Base-by-base conservation (phyloP, 1,140 invertebrate genomes). In the Trinorchestia longiramus region DNA sequence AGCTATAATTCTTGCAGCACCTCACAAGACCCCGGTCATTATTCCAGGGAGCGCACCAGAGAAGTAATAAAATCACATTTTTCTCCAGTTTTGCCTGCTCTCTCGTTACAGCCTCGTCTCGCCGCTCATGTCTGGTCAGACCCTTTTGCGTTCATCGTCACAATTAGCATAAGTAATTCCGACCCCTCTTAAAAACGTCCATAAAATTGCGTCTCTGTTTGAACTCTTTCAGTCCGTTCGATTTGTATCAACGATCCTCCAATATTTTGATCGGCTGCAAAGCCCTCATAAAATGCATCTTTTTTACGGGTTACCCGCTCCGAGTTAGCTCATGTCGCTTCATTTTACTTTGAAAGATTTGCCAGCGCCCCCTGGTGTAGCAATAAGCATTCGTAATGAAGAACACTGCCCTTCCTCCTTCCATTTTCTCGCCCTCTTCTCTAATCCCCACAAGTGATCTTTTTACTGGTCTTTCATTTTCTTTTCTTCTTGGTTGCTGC, bases 91-190 rank as follows among this genome's bases (percentile, higher is more conserved):
- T 77, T 77, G 28, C 62, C 11, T 77, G 62, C 28, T 77, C 62
- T 77, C 62, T 77, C 11, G 62, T 77, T 77, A 77, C 62, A 77
- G 62, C 62, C 62, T 77, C 62, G 62, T 11, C 62, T 6, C 28
- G 28, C 62, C 36, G 62, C 62, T 15, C 62, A 19, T 77, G 62
- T 77, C 62, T 77, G 62, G 62, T 77, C 62, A 77, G 62, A 11
- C 43, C 88, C 88, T 41, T 41, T 94, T 15, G 43, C 92, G 3
- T n/a, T 44, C 92, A 44, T 45, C 92, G 40, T 94, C 92, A 94
- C 92, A 94, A 94, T 94, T 94, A 94, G 92, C 92, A 94, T 94
- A 94, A 94, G 92, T 94, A 94, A 94, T 94, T 94, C 44, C 44
- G 92, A 94, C 43, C 92, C 92, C 44, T 94, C 92, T n/a, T 43